Evolutionary conservation across 1,140 invertebrate species (phyloP).

Genomic region (Drosophila sucinea): DNA sequence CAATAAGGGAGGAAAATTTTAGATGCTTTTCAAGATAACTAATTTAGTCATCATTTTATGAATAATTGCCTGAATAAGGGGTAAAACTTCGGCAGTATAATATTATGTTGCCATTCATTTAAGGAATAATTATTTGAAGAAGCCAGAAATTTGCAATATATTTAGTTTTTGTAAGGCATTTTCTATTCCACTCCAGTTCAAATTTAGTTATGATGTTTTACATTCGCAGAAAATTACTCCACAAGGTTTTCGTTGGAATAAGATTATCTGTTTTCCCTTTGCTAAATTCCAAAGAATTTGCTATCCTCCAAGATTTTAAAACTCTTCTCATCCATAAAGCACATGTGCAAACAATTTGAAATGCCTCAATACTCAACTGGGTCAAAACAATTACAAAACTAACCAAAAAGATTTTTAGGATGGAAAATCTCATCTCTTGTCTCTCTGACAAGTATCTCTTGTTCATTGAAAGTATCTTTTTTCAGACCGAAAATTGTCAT

Average conservation of each 20-base stretch:
- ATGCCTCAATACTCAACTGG: constrained; percentile 56
- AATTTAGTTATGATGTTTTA: too few species aligned
- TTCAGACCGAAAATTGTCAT: constrained; percentile 45
- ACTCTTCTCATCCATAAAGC: background rate
- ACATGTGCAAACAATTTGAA: constrained; percentile 52
- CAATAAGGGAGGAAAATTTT: too few species aligned
- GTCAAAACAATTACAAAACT: constrained; percentile 72
- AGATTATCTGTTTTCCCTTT: background rate
- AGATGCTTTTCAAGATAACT: too few species aligned
- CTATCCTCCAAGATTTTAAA: background rate
- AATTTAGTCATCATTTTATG: too few species aligned
- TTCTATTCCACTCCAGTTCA: too few species aligned
- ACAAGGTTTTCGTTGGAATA: background rate
- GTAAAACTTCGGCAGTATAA: too few species aligned
- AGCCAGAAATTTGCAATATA: too few species aligned
- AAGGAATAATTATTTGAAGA: too few species aligned
- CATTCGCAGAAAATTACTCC: too few species aligned
- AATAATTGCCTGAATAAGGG: too few species aligned
- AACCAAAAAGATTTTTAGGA: constrained; percentile 30
- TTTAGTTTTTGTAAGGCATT: too few species aligned
- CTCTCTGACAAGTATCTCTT: constrained; percentile 58
- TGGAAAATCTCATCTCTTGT: constrained; percentile 2
- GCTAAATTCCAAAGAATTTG: background rate
- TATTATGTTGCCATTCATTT: too few species aligned
- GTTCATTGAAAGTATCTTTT: constrained; percentile 40